phyloP scores from a whole-genome alignment of 1,140 invertebrate species.

The Papilio machaon region DNA sequence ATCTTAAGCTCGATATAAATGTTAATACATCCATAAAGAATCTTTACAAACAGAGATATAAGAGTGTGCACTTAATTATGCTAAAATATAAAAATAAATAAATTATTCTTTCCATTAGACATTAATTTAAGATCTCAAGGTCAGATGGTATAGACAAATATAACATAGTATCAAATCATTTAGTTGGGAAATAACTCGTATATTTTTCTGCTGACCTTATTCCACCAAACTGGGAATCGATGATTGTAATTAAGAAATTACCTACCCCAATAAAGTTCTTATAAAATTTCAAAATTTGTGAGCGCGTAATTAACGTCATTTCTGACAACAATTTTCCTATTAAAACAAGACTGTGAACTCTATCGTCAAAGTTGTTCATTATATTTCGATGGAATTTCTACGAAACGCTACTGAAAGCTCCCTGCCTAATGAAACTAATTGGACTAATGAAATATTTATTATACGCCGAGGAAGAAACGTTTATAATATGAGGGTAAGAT shows the following conservation, averaged over 20 bases:
- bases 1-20: not conserved
- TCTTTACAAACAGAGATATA: not conserved
- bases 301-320: not conserved
- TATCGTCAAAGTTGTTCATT: not conserved
- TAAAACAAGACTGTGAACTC: not conserved
- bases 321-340: not conserved
- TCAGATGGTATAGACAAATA: too few species aligned
- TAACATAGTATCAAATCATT: too few species aligned
- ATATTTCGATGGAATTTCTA: slow-evolving; percentile 1
- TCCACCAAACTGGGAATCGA: too few species aligned
- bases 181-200: too few species aligned
- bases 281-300: not conserved
- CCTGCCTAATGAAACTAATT: slow-evolving; percentile 1
- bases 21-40: not conserved
- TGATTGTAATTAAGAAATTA: too few species aligned
- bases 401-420: slow-evolving; percentile 2
- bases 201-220: too few species aligned
- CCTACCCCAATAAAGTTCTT: too few species aligned
- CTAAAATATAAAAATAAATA: too few species aligned
- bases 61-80: not conserved
- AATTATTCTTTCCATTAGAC: too few species aligned
- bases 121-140: too few species aligned
- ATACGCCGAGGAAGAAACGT: not conserved
- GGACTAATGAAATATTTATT: slow-evolving; percentile 22
- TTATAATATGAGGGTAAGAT: not conserved